Base-by-base conservation (phyloP, 1,140 invertebrate genomes). In the Prorops nasuta region DNA sequence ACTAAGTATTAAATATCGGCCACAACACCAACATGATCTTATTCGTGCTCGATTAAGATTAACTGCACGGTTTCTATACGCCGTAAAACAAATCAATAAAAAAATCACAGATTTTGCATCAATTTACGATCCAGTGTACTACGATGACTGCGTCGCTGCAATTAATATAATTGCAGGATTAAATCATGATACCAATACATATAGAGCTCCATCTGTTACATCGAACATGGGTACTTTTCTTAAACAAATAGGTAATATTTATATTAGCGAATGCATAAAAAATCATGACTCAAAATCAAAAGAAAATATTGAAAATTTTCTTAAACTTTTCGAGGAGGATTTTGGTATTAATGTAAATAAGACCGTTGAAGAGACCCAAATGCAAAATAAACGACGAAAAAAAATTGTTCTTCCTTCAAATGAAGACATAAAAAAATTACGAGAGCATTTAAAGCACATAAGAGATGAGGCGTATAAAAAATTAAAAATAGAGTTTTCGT, bases 321-420 rank as follows among this genome's bases (percentile, higher is more conserved):
- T 63, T 9, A 38, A 54, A 19, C 48, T 63, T 35, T 43, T 54
- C 2, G 31, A 43, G 40, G 45, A 48, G 2, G 56, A 63, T n/a
- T 56, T 51, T 37, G 31, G 44, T 12, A 45, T 53, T 0, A 58
- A 47, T 34, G 36, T 60, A 0, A 60, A 58, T 35, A 63, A 59
- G 56, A 49, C 54, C 18, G 60, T 52, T 15, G 42, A 24, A 4
- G 60, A 63, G 28, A 49, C 44, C 16, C 44, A 52, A 19, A 44
- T 44, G 16, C 43, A 63, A 43, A 12, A 43, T 38, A 20, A 49
- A 20, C 8, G 57, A 47, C 39, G 54, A 16, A 63, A 57, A 31
- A 56, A 51, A 37, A 19, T 32, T 3, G 19, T 44, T 37, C 47
- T 58, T 16, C 59, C 56, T 35, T 51, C 50, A 20, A 1, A 42